Base-by-base conservation (phyloP, 2,113 vertebrate species). In the Gavia stellata region DNA sequence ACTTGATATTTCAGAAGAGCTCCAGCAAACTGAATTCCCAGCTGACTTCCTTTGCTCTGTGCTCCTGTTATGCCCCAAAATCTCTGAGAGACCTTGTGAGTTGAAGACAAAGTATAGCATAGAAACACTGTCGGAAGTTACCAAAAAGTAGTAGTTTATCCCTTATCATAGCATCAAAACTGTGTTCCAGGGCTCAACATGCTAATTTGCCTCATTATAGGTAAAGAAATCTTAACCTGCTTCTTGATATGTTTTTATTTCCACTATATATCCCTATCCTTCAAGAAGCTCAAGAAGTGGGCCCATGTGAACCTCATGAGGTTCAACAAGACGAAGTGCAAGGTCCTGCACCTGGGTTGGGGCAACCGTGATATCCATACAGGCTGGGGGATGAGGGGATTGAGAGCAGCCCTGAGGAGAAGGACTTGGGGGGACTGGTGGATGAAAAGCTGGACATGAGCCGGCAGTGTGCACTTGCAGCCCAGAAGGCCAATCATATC, bases 21-120 rank as follows among this genome's bases (percentile, higher is more conserved):
- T 78, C 31, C 31, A 44, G 52, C 24, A 90, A 79, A 84, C 56
- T 59, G 79, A 85, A 81, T 92, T 96, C 81, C 47, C 55, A 72
- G 12, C 45, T 83, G 49, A 84, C 90, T 88, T 96, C 83, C 66
- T 92, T 90, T 94, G 77, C 65, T 91, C 49, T n/a, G 5, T 86
- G 74, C 26, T 91, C 36, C n/a, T 92, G 23, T 56, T 88, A 26
- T 15, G 13, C 49, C 87, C 44, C 62, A 79, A 18, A 68, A 44
- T 74, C 36, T 92, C 31, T 72, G 44, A 71, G 49, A 86, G 47
- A 47, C 49, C 26, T 86, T 77, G 45, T 77, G 34, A 81, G 63
- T 36, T 72, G 73, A 90, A 53, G 75, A 85, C 42, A 63, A 72
- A 55, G 14, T 92, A 19, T 65, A 80, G 63, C 47, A 61, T 62